Conservation (phyloP, 1,140 invertebrate species). For the Drosophila albomicans region DNA sequence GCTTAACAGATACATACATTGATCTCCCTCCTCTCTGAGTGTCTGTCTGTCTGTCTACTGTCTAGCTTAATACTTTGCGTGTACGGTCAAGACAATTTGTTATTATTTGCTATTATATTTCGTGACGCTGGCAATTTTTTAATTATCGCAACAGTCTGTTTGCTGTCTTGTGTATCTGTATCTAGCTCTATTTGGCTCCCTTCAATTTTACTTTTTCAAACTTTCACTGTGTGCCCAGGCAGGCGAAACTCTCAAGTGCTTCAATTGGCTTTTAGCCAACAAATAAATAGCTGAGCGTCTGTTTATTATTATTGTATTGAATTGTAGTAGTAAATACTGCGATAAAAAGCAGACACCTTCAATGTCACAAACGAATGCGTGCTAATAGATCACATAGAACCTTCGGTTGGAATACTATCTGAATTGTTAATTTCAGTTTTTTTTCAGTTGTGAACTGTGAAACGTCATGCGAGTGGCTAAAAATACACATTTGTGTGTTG, state of each 20-base stretch:
- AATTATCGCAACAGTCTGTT: conserved; percentile 66
- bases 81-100: conserved; percentile 69
- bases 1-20: conserved; percentile 53
- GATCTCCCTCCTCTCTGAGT: conserved; percentile 13
- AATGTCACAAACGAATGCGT: conserved; percentile 29
- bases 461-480: conserved; percentile 59
- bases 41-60: neutral
- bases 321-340: conserved; percentile 11
- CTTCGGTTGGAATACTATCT: conserved; percentile 43
- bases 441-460: conserved; percentile 69
- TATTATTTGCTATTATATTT: conserved; percentile 80
- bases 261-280: conserved; percentile 33
- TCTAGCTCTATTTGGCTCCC: conserved; percentile 38
- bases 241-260: conserved; percentile 34
- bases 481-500: conserved; percentile 60
- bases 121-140: conserved; percentile 79
- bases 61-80: conserved; percentile 7
- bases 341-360: conserved; percentile 23
- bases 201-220: conserved; percentile 41
- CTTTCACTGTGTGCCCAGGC: conserved; percentile 64
- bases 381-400: conserved; percentile 57
- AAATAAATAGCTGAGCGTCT: neutral
- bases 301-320: neutral
- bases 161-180: conserved; percentile 16
- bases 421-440: conserved; percentile 38